Evolutionary conservation across 1,140 invertebrate species (phyloP).

Genomic region (Micrasema minimum): DNA sequence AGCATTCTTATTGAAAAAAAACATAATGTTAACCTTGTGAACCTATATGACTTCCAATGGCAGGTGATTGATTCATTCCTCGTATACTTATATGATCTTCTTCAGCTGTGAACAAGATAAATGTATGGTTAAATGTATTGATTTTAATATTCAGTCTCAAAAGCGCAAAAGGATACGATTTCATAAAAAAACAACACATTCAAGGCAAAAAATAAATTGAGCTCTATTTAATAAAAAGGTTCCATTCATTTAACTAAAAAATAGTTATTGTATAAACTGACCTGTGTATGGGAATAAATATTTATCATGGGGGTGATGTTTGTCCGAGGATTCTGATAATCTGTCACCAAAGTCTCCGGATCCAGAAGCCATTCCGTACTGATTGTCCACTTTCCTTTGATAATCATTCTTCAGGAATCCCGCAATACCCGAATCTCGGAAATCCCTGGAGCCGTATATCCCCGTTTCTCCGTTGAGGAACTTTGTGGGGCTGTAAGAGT

Average conservation of each 20-base stretch:
- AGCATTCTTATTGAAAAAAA: too few relatives aligned
- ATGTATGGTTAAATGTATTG: too few relatives aligned
- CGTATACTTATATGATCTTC: constrained; percentile 67
- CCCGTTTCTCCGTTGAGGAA: constrained; percentile 61
- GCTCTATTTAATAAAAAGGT: too few relatives aligned
- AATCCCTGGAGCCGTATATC: constrained; percentile 70
- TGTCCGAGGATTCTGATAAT: constrained; percentile 78
- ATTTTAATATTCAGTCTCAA: too few relatives aligned
- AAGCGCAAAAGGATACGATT: too few relatives aligned
- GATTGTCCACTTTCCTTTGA: constrained; percentile 65
- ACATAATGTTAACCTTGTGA: constrained; percentile 41
- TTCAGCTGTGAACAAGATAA: constrained; percentile 66
- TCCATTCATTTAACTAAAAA: too few relatives aligned
- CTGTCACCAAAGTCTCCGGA: constrained; percentile 67
- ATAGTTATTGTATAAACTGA: too few relatives aligned
- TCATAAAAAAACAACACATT: too few relatives aligned
- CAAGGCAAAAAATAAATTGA: too few relatives aligned
- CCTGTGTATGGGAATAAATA: constrained; percentile 82
- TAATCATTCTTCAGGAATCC: constrained; percentile 66
- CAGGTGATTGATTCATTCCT: constrained; percentile 56
- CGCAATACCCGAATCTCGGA: constrained; percentile 65
- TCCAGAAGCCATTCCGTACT: constrained; percentile 56
- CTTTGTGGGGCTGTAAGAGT: constrained; percentile 64
- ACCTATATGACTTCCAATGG: constrained; percentile 52
- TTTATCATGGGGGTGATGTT: constrained; percentile 78